Percentiles rank a stretch among this genome's conserved stretches.
Conservation (phyloP, 2,888 invertebrate species). For the Holacanthella duospinosa region DNA sequence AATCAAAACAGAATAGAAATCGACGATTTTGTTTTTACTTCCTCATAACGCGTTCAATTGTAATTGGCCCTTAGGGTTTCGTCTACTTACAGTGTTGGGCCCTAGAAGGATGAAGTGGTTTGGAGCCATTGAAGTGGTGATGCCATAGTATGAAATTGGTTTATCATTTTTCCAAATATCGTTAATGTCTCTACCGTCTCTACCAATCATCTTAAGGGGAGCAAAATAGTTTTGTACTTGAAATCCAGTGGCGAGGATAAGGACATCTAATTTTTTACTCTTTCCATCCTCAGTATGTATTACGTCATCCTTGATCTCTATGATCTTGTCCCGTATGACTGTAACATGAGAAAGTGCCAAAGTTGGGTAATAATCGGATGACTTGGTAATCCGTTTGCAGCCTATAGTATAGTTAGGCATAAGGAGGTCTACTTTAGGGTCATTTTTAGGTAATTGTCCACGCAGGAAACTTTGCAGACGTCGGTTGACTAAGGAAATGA, state of each 20-base stretch:
- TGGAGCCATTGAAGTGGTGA: constrained; percentile 13
- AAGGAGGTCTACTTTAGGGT: neutral
- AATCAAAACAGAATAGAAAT: too few relatives aligned
- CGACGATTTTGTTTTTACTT: too few relatives aligned
- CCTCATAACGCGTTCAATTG: too few relatives aligned
- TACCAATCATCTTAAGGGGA: constrained; percentile 23
- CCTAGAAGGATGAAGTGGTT: constrained; percentile 29
- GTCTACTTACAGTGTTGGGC: constrained; percentile 24
- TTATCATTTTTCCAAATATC: constrained; percentile 22
- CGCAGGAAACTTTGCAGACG: neutral
- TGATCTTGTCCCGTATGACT: constrained; percentile 6
- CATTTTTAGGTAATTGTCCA: neutral
- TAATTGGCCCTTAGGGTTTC: too few relatives aligned
- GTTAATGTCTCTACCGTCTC: constrained; percentile 15
- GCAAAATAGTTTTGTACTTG: constrained; percentile 29
- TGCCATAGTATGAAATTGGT: constrained; percentile 22
- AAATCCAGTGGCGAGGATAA: constrained; percentile 32
- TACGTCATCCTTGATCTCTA: neutral
- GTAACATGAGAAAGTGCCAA: constrained; percentile 19
- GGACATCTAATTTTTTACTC: constrained; percentile 8
- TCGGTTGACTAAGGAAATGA: neutral
- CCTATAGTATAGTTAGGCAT: constrained; percentile 25
- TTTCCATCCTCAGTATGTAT: constrained; percentile 2
- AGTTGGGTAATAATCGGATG: constrained; percentile 23
- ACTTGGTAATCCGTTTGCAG: constrained; percentile 26